Percentiles rank a stretch among this genome's conserved stretches.
Conservation (phyloP, 2,113 vertebrate species). For the Paedocypris sp. region DNA sequence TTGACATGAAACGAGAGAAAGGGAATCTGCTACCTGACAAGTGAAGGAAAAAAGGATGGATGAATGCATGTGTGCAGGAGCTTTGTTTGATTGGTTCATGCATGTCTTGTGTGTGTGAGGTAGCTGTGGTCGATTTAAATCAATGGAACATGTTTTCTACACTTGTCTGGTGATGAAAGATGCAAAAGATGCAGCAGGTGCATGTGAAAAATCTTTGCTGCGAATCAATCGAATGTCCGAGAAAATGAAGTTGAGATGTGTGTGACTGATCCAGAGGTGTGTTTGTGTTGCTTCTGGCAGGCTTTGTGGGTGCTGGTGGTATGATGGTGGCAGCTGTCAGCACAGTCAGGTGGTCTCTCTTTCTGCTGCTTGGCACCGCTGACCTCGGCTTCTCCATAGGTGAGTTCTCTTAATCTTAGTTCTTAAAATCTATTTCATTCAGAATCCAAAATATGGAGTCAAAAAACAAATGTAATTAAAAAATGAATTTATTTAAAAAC, state of each 20-base stretch:
- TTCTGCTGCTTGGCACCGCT: conserved; percentile 47
- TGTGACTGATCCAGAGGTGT: neutral
- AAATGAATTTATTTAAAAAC: too few species aligned
- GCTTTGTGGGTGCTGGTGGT: conserved; percentile 40
- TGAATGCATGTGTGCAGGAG: neutral
- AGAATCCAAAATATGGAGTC: too few species aligned
- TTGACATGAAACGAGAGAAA: neutral
- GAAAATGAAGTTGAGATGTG: neutral
- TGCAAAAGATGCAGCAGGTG: neutral
- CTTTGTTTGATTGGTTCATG: neutral
- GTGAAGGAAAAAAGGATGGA: neutral
- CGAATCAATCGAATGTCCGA: neutral
- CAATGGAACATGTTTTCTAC: neutral
- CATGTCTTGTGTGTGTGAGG: neutral
- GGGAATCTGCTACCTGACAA: too few species aligned
- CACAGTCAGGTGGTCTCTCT: conserved; percentile 36
- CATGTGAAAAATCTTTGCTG: neutral
- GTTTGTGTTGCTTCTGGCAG: neutral
- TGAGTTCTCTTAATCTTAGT: conserved; percentile 40
- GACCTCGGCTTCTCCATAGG: conserved; percentile 55
- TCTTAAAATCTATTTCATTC: conserved; percentile 15
- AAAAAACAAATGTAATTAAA: too few species aligned
- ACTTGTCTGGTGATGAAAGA: neutral
- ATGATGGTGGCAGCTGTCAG: conserved; percentile 52
- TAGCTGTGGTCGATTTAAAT: neutral